Percentiles rank a stretch among this genome's conserved stretches.
phyloP scores from a whole-genome alignment of 2,888 invertebrate species.

The Heliconius cydno region DNA sequence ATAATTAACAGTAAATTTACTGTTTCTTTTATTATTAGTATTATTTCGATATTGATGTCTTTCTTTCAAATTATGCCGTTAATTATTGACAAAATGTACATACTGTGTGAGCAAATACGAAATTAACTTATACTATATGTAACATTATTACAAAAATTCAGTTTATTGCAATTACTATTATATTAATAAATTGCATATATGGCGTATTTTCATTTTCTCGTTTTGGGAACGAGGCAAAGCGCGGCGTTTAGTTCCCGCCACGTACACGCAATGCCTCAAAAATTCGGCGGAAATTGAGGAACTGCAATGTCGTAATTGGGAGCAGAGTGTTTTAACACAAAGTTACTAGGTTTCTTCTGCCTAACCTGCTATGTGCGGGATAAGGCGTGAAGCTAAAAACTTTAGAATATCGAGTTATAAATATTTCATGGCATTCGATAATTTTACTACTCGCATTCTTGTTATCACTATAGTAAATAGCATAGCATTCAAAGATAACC shows the following conservation, averaged over 20 bases:
- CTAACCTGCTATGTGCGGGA: too few species aligned
- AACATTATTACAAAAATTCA: too few species aligned
- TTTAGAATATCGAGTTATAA: too few species aligned
- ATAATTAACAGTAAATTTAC: conserved; percentile 20
- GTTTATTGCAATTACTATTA: too few species aligned
- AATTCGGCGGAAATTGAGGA: not conserved
- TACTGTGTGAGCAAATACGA: not conserved
- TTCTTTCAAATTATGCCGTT: not conserved
- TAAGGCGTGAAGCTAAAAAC: too few species aligned
- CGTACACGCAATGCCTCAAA: not conserved
- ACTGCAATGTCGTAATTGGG: too few species aligned
- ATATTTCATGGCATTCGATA: too few species aligned
- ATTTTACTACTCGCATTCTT: not conserved
- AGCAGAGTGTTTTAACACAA: too few species aligned
- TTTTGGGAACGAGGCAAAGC: too few species aligned
- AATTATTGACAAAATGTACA: not conserved
- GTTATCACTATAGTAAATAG: not conserved
- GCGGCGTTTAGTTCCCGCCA: not conserved
- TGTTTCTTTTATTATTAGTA: conserved; percentile 9
- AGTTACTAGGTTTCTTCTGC: too few species aligned
- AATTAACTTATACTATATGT: not conserved
- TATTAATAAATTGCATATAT: too few species aligned
- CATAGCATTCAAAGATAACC: conserved; percentile 1
- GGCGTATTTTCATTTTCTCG: not conserved
- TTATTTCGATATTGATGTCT: not conserved